phyloP scores from a whole-genome alignment of 2,888 invertebrate genomes.

The Agelastica alni region DNA sequence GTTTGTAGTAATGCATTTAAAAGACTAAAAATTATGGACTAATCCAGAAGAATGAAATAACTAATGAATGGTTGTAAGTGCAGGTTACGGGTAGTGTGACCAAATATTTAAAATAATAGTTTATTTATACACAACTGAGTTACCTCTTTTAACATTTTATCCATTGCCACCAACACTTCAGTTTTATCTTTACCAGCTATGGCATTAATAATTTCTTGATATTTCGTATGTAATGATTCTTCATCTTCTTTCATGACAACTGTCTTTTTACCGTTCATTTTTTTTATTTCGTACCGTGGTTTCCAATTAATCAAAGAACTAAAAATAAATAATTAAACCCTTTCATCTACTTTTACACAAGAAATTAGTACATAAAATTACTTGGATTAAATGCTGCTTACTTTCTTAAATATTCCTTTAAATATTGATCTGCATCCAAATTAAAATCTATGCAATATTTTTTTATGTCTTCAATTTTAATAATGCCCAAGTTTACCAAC shows the following conservation, averaged over 20 bases:
- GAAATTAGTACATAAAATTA: too few relatives aligned
- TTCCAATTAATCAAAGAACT: slow-evolving; percentile 53
- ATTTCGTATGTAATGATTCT: slow-evolving; percentile 47
- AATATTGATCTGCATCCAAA: slow-evolving; percentile 46
- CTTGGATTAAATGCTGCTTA: slow-evolving; percentile 19
- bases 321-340: slow-evolving; percentile 13
- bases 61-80: too few relatives aligned
- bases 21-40: too few relatives aligned
- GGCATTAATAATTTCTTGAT: slow-evolving; percentile 47
- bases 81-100: too few relatives aligned
- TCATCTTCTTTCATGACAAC: slow-evolving; percentile 41
- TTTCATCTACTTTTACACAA: too few relatives aligned
- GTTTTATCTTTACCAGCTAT: slow-evolving; percentile 46
- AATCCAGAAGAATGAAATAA: too few relatives aligned
- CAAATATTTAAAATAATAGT: too few relatives aligned
- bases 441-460: slow-evolving; percentile 57
- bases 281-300: slow-evolving; percentile 50
- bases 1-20: too few relatives aligned
- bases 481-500: slow-evolving; percentile 36
- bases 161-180: slow-evolving; percentile 43
- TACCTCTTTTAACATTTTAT: slow-evolving; percentile 44
- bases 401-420: slow-evolving; percentile 36
- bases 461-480: slow-evolving; percentile 48
- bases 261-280: slow-evolving; percentile 40
- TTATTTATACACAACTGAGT: too few relatives aligned